These are phyloP conservation scores for Asteroscopus sphinx DNA, from an alignment of 2,888 invertebrate genomes.

Conservation along the genomic window DNA sequence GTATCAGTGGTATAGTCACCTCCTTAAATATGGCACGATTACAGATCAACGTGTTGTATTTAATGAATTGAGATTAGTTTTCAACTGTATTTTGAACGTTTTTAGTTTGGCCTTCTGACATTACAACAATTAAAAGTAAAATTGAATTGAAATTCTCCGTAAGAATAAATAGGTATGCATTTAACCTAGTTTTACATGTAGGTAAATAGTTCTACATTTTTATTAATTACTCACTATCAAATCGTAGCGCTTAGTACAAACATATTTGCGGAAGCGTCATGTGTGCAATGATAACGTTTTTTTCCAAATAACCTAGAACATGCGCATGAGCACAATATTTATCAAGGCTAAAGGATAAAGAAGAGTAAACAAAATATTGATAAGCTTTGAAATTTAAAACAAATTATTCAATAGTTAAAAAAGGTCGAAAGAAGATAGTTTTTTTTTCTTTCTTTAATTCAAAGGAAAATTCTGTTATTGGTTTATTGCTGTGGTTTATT, in stretches of 20 bases:
- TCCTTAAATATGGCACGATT: too few species aligned
- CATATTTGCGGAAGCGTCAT: conserved; percentile 21
- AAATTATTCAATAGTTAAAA: conserved; percentile 43
- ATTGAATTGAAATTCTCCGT: not conserved
- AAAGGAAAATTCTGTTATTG: not conserved
- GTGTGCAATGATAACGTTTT: conserved; percentile 26
- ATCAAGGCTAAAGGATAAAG: conserved; percentile 38
- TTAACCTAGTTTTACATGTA: not conserved
- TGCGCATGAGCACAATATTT: not conserved
- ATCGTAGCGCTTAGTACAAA: conserved; percentile 2
- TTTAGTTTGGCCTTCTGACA: not conserved
- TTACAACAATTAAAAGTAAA: not conserved
- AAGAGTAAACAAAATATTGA: conserved; percentile 38
- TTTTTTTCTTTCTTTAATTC: too few species aligned
- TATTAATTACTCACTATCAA: conserved; percentile 19
- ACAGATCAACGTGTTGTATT: too few species aligned
- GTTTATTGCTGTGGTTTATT: too few species aligned
- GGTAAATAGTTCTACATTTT: not conserved
- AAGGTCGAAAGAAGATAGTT: conserved; percentile 11
- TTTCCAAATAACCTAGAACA: conserved; percentile 16
- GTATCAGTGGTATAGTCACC: too few species aligned
- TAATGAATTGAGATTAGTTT: too few species aligned
- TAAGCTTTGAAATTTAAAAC: conserved; percentile 24
- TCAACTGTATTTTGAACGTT: too few species aligned
- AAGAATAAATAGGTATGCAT: not conserved